phyloP scores from a whole-genome alignment of 2,888 invertebrate genomes.

The Nomada goodeniana region DNA sequence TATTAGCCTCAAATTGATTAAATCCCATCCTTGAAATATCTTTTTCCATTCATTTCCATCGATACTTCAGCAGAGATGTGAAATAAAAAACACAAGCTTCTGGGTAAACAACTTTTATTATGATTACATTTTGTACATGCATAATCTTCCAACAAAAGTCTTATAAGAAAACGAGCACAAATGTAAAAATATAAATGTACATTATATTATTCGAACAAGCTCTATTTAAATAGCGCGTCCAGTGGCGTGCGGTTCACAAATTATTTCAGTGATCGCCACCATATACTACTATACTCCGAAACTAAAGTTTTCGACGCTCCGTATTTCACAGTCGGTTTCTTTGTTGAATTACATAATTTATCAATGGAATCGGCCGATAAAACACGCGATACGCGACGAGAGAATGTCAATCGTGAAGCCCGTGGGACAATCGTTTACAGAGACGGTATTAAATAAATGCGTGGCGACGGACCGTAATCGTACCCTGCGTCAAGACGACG shows the following conservation, averaged over 20 bases:
- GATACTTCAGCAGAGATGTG: slow-evolving; percentile 40
- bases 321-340: slow-evolving; percentile 39
- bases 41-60: slow-evolving; percentile 6
- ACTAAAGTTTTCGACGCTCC: slow-evolving; percentile 49
- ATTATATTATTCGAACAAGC: slow-evolving; percentile 9
- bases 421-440: slow-evolving; percentile 18
- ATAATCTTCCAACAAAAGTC: slow-evolving; percentile 22
- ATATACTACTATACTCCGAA: slow-evolving; percentile 3
- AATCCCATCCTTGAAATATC: neutral
- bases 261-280: slow-evolving; percentile 18
- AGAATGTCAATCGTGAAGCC: neutral
- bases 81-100: slow-evolving; percentile 71
- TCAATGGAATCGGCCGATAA: slow-evolving; percentile 25
- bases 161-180: slow-evolving; percentile 11
- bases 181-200: slow-evolving; percentile 43
- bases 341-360: slow-evolving; percentile 67
- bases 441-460: slow-evolving; percentile 17
- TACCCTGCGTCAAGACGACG: slow-evolving; percentile 58
- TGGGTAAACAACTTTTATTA: slow-evolving; percentile 63
- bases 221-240: neutral
- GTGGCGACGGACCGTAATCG: slow-evolving; percentile 26
- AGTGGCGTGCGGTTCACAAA: slow-evolving; percentile 5
- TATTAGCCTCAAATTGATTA: neutral
- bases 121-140: slow-evolving; percentile 67
- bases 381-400: neutral